phyloP scores from a whole-genome alignment of 2,797 vertebrate genomes.

The Gephyroberyx darwinii region DNA sequence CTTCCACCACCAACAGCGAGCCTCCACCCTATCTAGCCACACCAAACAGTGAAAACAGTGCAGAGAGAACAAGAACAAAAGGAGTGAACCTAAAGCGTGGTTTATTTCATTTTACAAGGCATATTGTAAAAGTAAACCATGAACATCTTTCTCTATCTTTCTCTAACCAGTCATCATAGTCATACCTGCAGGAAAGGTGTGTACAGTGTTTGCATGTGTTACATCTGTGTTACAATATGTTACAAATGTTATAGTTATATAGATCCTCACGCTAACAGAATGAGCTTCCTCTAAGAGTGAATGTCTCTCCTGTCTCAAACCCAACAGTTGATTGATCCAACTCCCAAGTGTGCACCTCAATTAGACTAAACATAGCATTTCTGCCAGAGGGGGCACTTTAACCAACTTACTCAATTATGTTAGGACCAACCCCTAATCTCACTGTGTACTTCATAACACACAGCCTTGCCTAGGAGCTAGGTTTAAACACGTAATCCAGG shows the following conservation, averaged over 20 bases:
- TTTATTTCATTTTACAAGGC: neutral
- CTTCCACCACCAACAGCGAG: conserved; percentile 25
- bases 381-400: no score
- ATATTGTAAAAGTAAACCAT: neutral
- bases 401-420: no score
- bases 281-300: no score
- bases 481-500: no score
- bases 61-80: conserved; percentile 16
- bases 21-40: conserved; percentile 29
- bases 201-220: neutral
- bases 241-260: no score
- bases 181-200: neutral
- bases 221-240: no score
- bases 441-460: no score
- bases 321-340: neutral
- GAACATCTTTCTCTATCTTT: neutral
- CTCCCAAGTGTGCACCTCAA: no score
- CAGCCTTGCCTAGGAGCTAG: no score
- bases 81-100: neutral
- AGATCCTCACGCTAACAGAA: no score
- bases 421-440: no score
- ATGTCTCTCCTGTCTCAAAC: neutral
- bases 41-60: conserved; percentile 11
- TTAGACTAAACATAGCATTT: no score
- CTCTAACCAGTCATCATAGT: conserved; percentile 3